Conservation (phyloP, 64 coral and sea anemone species). For the Porites australiensis region DNA sequence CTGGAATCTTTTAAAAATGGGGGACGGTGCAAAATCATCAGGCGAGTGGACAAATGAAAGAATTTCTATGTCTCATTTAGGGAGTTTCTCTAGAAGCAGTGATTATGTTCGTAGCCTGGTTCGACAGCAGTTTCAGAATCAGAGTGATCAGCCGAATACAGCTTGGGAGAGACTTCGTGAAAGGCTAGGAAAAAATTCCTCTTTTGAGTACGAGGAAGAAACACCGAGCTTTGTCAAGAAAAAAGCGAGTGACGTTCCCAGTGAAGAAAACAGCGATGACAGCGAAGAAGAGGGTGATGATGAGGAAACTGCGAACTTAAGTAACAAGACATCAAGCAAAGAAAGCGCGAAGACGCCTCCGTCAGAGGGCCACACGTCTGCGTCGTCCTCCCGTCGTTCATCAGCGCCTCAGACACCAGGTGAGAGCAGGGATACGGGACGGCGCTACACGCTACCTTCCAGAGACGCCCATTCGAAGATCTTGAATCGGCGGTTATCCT, state of each 20-base stretch:
- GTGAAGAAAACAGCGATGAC: not conserved
- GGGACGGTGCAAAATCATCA: not conserved
- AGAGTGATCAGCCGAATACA: constrained; percentile 2
- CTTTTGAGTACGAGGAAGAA: constrained; percentile 15
- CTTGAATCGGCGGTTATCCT: constrained; percentile 17
- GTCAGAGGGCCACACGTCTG: not conserved
- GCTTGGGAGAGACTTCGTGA: constrained; percentile 42
- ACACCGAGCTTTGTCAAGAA: constrained; percentile 13
- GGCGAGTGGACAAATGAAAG: constrained; percentile 18
- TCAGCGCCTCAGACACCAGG: not conserved
- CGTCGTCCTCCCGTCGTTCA: constrained; percentile 5
- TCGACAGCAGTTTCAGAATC: constrained; percentile 28
- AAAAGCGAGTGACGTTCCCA: not conserved
- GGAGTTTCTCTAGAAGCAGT: constrained; percentile 46
- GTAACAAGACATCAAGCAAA: not conserved
- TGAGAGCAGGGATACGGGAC: not conserved
- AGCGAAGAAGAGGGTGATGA: not conserved
- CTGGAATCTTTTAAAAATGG: not conserved
- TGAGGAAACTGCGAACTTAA: not conserved
- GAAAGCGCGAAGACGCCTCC: not conserved
- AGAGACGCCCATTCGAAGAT: constrained; percentile 40
- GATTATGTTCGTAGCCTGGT: constrained; percentile 38
- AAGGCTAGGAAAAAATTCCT: constrained; percentile 1
- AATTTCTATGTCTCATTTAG: constrained; percentile 18
- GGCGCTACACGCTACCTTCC: not conserved